phyloP scores from a whole-genome alignment of 2,797 vertebrate genomes.

The Melanotaenia pygmaea region DNA sequence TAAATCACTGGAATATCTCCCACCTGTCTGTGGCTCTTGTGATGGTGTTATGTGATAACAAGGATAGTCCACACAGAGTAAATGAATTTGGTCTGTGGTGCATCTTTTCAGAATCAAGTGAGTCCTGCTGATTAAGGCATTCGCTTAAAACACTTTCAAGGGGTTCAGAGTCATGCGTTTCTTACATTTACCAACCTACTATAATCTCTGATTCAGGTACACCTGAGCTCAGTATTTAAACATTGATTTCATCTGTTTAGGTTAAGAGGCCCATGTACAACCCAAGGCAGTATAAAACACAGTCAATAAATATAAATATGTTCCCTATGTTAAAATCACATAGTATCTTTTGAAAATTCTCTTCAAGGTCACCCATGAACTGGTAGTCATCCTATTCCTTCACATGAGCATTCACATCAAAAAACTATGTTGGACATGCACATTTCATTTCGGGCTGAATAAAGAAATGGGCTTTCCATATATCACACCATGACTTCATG shows the following conservation, averaged over 20 bases:
- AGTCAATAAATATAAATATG: conserved; percentile 37
- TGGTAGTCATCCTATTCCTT: conserved; percentile 49
- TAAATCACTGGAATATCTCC: background rate
- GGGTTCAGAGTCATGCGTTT: background rate
- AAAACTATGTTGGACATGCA: conserved; percentile 60
- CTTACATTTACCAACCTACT: conserved; percentile 37
- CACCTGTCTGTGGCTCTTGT: background rate
- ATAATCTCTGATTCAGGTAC: conserved; percentile 36
- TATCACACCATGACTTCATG: conserved; percentile 56
- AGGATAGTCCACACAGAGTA: background rate
- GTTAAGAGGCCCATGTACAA: conserved; percentile 30
- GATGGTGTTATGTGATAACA: background rate
- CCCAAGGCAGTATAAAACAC: conserved; percentile 29
- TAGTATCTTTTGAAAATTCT: conserved; percentile 44
- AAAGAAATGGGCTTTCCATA: conserved; percentile 59
- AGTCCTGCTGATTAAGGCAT: background rate
- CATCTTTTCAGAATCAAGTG: background rate
- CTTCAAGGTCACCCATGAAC: conserved; percentile 65
- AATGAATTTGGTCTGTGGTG: background rate
- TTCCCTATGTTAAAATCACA: conserved; percentile 56
- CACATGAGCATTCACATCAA: conserved; percentile 49
- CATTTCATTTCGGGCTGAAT: conserved; percentile 62
- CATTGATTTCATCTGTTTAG: conserved; percentile 56
- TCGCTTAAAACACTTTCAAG: conserved; percentile 1
- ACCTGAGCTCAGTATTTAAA: conserved; percentile 32